phyloP scores from a whole-genome alignment of 1,140 invertebrate genomes.

The Oreohelix idahoensis region DNA sequence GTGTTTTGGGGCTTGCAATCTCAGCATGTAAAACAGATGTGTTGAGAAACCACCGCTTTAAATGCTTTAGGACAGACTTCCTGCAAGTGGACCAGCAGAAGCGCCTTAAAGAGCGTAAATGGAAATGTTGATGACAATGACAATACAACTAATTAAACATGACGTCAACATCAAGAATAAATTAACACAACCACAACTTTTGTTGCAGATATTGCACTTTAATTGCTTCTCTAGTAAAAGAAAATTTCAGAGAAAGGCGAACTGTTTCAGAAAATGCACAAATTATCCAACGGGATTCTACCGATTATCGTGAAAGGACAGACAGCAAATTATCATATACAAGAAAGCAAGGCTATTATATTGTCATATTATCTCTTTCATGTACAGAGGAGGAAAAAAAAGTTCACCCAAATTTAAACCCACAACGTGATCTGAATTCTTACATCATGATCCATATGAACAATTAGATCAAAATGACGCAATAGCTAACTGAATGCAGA shows the following conservation, averaged over 20 bases:
- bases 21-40: too few species aligned
- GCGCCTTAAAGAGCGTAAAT: too few species aligned
- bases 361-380: background rate
- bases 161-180: too few species aligned
- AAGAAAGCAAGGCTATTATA: background rate
- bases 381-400: background rate
- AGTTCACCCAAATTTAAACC: conserved; percentile 3
- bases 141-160: too few species aligned
- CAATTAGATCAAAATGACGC: background rate
- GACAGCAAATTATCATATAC: background rate
- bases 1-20: too few species aligned
- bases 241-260: background rate
- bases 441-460: background rate
- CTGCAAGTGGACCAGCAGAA: too few species aligned
- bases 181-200: background rate
- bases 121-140: too few species aligned
- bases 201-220: conserved; percentile 20
- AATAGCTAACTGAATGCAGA: too few species aligned
- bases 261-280: conserved; percentile 3
- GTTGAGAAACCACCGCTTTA: too few species aligned
- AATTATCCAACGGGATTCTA: conserved; percentile 9
- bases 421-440: background rate
- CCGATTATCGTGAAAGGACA: background rate
- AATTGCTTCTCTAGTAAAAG: conserved; percentile 1
- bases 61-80: too few species aligned